These are phyloP conservation scores for Archips crataeganus DNA, from an alignment of 2,888 invertebrate genomes.

Conservation along the genomic window DNA sequence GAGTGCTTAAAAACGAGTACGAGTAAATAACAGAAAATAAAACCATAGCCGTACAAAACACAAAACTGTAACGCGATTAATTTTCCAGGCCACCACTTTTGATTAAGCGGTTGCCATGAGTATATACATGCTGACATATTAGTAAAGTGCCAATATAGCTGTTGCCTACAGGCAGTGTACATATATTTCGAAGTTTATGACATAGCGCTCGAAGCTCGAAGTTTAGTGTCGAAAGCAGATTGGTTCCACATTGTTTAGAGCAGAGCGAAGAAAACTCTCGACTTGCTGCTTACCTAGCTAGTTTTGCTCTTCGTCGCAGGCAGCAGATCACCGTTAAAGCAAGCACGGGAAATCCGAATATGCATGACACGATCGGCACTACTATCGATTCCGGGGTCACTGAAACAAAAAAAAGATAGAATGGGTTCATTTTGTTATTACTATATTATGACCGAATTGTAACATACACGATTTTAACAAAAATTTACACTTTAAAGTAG, in stretches of 20 bases:
- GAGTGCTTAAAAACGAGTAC: too few relatives aligned
- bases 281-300: constrained; percentile 84
- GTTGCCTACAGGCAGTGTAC: background rate
- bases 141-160: background rate
- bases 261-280: background rate
- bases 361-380: constrained; percentile 95
- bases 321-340: constrained; percentile 95
- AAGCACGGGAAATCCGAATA: constrained; percentile 94
- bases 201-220: background rate
- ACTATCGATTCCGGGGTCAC: constrained; percentile 95
- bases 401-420: constrained; percentile 62
- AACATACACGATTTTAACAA: too few relatives aligned
- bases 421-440: background rate
- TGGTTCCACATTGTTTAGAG: background rate
- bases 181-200: background rate
- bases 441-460: too few relatives aligned
- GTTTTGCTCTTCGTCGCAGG: constrained; percentile 92
- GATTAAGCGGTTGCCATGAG: background rate
- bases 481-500: too few relatives aligned
- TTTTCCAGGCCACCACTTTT: too few relatives aligned
- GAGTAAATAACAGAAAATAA: background rate
- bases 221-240: too few relatives aligned
- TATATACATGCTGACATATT: background rate
- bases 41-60: background rate
- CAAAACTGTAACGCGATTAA: background rate